Evolutionary conservation across 2,113 vertebrate species (phyloP).

Genomic region (Pongo abelii): DNA sequence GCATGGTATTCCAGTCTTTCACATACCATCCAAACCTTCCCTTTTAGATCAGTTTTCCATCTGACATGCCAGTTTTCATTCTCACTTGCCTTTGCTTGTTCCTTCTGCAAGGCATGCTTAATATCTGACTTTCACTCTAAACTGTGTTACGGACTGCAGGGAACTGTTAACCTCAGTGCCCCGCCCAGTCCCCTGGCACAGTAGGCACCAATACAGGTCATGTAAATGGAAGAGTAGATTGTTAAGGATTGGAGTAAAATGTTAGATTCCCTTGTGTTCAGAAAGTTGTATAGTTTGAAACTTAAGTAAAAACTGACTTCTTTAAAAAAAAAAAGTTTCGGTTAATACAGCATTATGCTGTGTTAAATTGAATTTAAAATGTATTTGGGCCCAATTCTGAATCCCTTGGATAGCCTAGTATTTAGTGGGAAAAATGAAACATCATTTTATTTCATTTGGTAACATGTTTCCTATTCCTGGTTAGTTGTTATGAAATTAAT

Average conservation of each 20-base stretch:
- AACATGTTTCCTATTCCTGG: neutral
- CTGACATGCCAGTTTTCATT: neutral
- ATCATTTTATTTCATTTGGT: neutral
- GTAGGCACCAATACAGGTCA: neutral
- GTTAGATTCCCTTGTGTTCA: constrained; percentile 21
- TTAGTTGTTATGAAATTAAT: neutral
- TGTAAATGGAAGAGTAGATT: neutral
- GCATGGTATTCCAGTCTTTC: neutral
- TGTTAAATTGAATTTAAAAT: constrained; percentile 18
- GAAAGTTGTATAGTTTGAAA: constrained; percentile 3
- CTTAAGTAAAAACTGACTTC: constrained; percentile 25
- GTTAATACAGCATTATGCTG: neutral
- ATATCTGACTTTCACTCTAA: neutral
- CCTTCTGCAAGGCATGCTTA: neutral
- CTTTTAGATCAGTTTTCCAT: neutral
- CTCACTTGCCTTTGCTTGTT: neutral
- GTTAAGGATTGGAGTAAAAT: neutral
- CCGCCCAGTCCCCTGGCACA: too few relatives aligned
- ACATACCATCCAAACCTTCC: neutral
- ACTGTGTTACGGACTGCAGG: neutral
- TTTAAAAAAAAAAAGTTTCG: neutral
- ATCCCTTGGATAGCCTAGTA: neutral
- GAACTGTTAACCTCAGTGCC: neutral
- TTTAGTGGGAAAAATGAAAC: neutral
- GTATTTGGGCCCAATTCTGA: neutral